Evolutionary conservation across 2,113 vertebrate genomes (phyloP).

Genomic region (Semnornis frantzii): DNA sequence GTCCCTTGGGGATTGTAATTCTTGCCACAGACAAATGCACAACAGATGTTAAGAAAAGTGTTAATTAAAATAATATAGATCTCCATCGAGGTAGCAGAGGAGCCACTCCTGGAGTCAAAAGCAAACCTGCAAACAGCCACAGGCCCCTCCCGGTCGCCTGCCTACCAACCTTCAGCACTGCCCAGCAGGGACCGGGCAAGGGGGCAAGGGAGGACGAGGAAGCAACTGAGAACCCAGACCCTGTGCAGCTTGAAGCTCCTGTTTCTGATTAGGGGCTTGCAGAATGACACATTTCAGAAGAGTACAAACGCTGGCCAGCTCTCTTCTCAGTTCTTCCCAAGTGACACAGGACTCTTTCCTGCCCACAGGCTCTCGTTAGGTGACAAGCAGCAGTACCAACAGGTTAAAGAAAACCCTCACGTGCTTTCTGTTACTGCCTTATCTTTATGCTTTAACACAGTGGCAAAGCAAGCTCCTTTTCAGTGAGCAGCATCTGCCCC

Average conservation of each 20-base stretch:
- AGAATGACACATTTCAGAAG: neutral
- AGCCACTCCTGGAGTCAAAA: constrained; percentile 1
- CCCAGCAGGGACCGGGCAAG: neutral
- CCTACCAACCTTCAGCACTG: neutral
- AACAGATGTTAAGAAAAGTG: constrained; percentile 32
- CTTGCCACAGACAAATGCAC: constrained; percentile 60
- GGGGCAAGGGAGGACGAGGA: neutral
- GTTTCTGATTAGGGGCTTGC: neutral
- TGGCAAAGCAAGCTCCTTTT: neutral
- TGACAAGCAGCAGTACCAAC: neutral
- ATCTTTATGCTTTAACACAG: neutral
- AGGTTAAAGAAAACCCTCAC: neutral
- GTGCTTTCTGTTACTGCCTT: neutral
- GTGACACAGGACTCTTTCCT: neutral
- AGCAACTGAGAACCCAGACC: neutral
- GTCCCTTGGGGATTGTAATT: constrained; percentile 49
- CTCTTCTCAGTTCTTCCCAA: neutral
- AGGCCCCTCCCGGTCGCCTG: neutral
- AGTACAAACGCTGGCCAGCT: neutral
- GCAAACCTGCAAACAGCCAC: neutral
- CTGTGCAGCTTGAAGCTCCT: neutral
- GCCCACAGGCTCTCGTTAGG: neutral
- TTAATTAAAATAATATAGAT: no score
- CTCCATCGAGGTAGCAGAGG: constrained; percentile 13
- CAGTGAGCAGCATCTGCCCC: neutral